phyloP scores from a whole-genome alignment of 1,140 invertebrate genomes.

The Mycetomoellerius zeteki region DNA sequence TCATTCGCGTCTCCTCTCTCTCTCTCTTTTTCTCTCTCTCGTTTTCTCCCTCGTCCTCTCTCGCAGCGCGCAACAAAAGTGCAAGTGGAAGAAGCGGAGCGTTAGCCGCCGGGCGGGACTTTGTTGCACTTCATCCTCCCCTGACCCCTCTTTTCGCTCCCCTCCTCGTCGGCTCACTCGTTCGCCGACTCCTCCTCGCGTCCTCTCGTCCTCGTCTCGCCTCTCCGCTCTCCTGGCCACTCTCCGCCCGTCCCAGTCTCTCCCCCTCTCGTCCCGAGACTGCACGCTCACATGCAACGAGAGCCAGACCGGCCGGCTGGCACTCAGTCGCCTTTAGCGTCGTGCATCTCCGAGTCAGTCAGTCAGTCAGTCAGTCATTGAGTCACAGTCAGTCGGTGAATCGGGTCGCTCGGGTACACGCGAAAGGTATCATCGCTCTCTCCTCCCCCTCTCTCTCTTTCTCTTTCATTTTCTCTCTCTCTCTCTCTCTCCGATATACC shows the following conservation, averaged over 20 bases:
- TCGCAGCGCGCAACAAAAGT: conserved; percentile 65
- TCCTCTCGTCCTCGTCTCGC: conserved; percentile 43
- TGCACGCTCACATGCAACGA: conserved; percentile 75
- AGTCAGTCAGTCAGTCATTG: conserved; percentile 74
- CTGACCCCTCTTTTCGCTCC: conserved; percentile 32
- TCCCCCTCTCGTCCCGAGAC: conserved; percentile 24
- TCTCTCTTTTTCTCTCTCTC: not conserved
- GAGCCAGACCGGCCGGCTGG: conserved; percentile 77
- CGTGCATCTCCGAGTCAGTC: conserved; percentile 77
- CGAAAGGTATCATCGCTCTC: conserved; percentile 53
- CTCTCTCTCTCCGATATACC: conserved; percentile 1
- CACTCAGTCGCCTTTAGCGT: conserved; percentile 77
- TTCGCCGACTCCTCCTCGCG: conserved; percentile 24
- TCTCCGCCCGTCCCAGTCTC: conserved; percentile 2
- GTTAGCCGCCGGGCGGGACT: conserved; percentile 61
- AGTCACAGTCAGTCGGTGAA: conserved; percentile 74
- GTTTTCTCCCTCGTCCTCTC: not conserved
- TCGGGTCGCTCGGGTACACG: conserved; percentile 67
- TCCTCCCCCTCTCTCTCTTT: not conserved
- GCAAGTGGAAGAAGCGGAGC: conserved; percentile 70
- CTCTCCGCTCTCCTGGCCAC: conserved; percentile 13
- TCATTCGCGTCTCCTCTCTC: too few species aligned
- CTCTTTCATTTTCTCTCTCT: not conserved
- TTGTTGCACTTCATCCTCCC: conserved; percentile 50
- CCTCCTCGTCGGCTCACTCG: not conserved